Base-by-base conservation (phyloP, 92 coral and sea anemone genomes). In the Galaxea fascicularis region DNA sequence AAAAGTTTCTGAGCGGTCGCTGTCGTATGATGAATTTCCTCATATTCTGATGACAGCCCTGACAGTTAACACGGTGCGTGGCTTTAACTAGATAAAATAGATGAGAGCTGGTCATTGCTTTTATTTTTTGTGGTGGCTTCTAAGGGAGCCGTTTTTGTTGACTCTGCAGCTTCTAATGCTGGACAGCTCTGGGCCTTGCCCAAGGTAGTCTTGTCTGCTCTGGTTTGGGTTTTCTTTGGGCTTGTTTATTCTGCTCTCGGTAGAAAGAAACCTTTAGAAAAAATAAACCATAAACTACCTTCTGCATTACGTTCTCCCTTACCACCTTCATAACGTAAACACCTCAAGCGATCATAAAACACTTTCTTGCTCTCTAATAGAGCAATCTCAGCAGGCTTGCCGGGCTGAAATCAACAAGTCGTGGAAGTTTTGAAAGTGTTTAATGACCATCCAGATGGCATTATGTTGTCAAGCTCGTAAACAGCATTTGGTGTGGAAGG, bases 141-240 rank as follows among this genome's bases (percentile, higher is more conserved):
- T 87, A 87, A 81, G 82, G 82, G 91, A 87, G 88, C 88, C 88
- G 88, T 87, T 87, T 73, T 64, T 28, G 29, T 64, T 31, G 21
- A 64, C 29, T 64, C 10, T 12, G 29, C 30, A n/a, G n/a, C n/a
- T n/a, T n/a, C n/a, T n/a, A n/a, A n/a, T n/a, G n/a, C n/a, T n/a
- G n/a, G 69, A 64, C 69, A 8, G 35, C 8, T 64, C 35, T 64
- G 69, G 69, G 69, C 69, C 25, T 64, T 10, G 35, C 69, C 69
- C 69, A 21, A 21, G 35, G 12, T 64, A 24, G 69, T 64, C 69
- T 0, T 18, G 31, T 64, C 0, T 31, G 69, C 4, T 64, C 69
- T n/a, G n/a, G n/a, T 31, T 5, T 64, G 39, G 69, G 69, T 15
- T 64, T 64, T 21, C 69, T 20, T 18, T 28, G 0, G 69, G 69